phyloP scores from a whole-genome alignment of 2,888 invertebrate genomes.

The Protophormia terraenovae region DNA sequence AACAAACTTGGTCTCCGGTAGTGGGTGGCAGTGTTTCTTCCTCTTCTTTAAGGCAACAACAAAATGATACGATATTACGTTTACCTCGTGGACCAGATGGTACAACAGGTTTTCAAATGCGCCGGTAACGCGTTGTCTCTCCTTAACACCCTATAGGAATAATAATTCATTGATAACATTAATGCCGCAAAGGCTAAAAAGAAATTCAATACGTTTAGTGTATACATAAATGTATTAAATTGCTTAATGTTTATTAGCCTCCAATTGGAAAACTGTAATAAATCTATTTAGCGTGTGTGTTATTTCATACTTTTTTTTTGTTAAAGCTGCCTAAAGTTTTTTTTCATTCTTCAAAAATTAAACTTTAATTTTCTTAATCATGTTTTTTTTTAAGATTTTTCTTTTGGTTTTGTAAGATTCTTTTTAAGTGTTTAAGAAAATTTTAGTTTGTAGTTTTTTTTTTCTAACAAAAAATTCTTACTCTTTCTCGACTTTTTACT shows the following conservation, averaged over 20 bases:
- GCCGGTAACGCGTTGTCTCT: slow-evolving; percentile 82
- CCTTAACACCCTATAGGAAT: no score
- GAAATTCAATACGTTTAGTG: no score
- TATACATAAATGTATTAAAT: no score
- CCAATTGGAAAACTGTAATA: slow-evolving; percentile 20
- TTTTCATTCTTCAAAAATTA: neutral
- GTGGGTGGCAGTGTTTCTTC: slow-evolving; percentile 77
- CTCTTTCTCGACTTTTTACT: neutral
- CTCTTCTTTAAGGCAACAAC: slow-evolving; percentile 68
- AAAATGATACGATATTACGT: slow-evolving; percentile 83
- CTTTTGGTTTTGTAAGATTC: neutral
- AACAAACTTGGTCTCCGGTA: slow-evolving; percentile 78
- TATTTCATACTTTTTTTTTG: slow-evolving; percentile 3
- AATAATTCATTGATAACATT: no score
- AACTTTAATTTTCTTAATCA: neutral
- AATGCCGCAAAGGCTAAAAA: no score
- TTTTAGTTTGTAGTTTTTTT: neutral
- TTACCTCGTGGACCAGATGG: slow-evolving; percentile 91
- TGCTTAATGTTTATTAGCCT: no score
- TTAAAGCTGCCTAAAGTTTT: slow-evolving; percentile 32
- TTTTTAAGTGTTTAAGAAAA: neutral
- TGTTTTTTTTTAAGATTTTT: neutral
- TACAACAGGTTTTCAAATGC: slow-evolving; percentile 86
- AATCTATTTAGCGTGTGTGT: neutral
- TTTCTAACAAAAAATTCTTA: neutral